Conservation (phyloP, 2,888 invertebrate species). For the Brachylomia viminalis region DNA sequence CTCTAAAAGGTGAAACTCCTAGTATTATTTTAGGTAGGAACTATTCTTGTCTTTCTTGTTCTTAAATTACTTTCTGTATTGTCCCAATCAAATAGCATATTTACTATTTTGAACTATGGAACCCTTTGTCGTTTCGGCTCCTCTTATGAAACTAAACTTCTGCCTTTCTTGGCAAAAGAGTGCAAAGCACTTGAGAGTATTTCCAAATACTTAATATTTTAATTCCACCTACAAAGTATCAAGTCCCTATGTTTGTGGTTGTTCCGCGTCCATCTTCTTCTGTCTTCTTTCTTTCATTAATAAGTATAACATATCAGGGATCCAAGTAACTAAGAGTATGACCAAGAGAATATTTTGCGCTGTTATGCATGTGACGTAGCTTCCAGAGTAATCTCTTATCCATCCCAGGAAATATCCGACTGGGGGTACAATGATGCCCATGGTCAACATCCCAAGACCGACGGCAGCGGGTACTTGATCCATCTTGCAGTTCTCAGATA, state of each 20-base stretch:
- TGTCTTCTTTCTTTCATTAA: constrained; percentile 78
- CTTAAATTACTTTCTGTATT: constrained; percentile 9
- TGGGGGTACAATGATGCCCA: constrained; percentile 92
- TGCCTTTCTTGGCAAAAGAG: constrained; percentile 31
- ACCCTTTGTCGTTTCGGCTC: constrained; percentile 32
- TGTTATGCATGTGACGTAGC: constrained; percentile 92
- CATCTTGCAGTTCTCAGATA: constrained; percentile 91
- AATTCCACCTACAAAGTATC: constrained; percentile 35
- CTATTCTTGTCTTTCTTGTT: background rate
- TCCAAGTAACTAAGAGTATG: constrained; percentile 90
- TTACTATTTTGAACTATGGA: constrained; percentile 2
- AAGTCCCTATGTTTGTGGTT: constrained; percentile 71
- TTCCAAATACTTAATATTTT: constrained; percentile 55
- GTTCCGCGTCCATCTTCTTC: constrained; percentile 71
- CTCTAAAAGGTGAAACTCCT: background rate
- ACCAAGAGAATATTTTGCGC: constrained; percentile 91
- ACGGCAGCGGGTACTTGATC: constrained; percentile 92
- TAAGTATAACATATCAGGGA: constrained; percentile 89
- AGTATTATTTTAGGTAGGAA: constrained; percentile 19
- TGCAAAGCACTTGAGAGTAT: constrained; percentile 61
- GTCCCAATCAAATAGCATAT: constrained; percentile 1
- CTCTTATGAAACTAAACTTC: constrained; percentile 43
- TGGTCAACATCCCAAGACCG: constrained; percentile 93
- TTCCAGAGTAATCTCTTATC: constrained; percentile 92
- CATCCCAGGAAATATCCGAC: constrained; percentile 92